A percentile compares a stretch with the other conserved stretches of the same genome.
Conservation (phyloP, 37 sponge, comb jelly and placozoan species). For the Chondrilla cf. caribensis region DNA sequence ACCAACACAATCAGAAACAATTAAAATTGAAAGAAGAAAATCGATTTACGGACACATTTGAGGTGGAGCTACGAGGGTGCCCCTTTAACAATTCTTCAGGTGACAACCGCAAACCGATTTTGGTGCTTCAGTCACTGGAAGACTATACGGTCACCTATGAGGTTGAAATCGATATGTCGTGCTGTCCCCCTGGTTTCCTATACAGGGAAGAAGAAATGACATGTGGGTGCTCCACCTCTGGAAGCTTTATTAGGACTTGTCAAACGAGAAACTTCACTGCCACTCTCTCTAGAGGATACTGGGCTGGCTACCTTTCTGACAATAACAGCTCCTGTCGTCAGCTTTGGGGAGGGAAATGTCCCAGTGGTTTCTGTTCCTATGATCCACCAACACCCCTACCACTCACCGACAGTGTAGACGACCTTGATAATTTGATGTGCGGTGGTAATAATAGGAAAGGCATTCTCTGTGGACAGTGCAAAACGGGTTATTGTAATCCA, state of each 20-base stretch:
- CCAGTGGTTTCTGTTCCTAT: too few relatives aligned
- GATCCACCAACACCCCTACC: too few relatives aligned
- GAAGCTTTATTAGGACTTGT: too few relatives aligned
- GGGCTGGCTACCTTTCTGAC: too few relatives aligned
- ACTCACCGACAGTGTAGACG: too few relatives aligned
- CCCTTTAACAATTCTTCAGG: neutral
- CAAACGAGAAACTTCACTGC: too few relatives aligned
- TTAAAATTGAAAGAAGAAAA: neutral
- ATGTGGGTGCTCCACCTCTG: too few relatives aligned
- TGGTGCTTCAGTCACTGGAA: neutral
- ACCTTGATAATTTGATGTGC: too few relatives aligned
- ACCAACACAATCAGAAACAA: neutral
- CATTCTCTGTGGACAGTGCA: conserved; percentile 11
- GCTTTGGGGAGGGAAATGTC: too few relatives aligned
- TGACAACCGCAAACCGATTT: neutral
- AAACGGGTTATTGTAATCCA: neutral
- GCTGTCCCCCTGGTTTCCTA: conserved; percentile 7
- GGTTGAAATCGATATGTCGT: neutral
- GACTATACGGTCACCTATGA: neutral
- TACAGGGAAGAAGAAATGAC: neutral
- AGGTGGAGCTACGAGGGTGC: neutral
- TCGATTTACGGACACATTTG: neutral
- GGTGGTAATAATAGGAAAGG: neutral
- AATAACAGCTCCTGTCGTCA: too few relatives aligned
- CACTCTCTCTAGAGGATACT: too few relatives aligned